These are phyloP conservation scores for Pangasius mekongensis DNA, from an alignment of 2,797 vertebrate genomes.

Conservation along the genomic window DNA sequence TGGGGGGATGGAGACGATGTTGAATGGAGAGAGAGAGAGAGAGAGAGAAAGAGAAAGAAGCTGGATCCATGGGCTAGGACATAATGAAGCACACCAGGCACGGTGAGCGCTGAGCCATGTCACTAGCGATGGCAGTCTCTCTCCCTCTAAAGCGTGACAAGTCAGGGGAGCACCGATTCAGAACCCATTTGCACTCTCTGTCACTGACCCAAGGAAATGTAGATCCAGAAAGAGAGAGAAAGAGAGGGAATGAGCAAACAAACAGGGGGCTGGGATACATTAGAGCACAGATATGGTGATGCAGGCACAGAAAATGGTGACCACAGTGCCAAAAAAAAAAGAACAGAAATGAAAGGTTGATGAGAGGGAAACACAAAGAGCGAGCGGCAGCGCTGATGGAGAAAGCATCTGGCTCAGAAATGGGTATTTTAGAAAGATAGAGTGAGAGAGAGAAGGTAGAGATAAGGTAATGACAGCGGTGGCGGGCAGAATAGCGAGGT, in stretches of 20 bases:
- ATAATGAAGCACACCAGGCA: slow-evolving; percentile 58
- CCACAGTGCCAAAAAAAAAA: background rate
- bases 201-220: slow-evolving; percentile 54
- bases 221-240: slow-evolving; percentile 34
- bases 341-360: background rate
- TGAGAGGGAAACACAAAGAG: slow-evolving; percentile 22
- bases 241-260: slow-evolving; percentile 5
- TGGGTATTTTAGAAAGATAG: background rate
- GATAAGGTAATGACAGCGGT: slow-evolving; percentile 46
- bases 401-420: slow-evolving; percentile 15
- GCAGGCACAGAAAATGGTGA: background rate
- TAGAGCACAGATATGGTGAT: slow-evolving; percentile 8
- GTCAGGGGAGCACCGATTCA: slow-evolving; percentile 51
- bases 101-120: slow-evolving; percentile 54
- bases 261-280: slow-evolving; percentile 3
- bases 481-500: slow-evolving; percentile 1
- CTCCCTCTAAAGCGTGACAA: slow-evolving; percentile 42
- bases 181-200: slow-evolving; percentile 55
- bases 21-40: slow-evolving; percentile 10
- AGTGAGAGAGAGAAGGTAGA: background rate
- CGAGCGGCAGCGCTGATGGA: background rate
- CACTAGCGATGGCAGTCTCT: slow-evolving; percentile 53
- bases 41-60: slow-evolving; percentile 15
- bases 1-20: slow-evolving; percentile 11
- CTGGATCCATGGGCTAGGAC: slow-evolving; percentile 50